Percentiles rank a stretch among this genome's conserved stretches.
These are phyloP conservation scores for Argentina silus DNA, from an alignment of 2,797 vertebrate species.

Conservation along the genomic window DNA sequence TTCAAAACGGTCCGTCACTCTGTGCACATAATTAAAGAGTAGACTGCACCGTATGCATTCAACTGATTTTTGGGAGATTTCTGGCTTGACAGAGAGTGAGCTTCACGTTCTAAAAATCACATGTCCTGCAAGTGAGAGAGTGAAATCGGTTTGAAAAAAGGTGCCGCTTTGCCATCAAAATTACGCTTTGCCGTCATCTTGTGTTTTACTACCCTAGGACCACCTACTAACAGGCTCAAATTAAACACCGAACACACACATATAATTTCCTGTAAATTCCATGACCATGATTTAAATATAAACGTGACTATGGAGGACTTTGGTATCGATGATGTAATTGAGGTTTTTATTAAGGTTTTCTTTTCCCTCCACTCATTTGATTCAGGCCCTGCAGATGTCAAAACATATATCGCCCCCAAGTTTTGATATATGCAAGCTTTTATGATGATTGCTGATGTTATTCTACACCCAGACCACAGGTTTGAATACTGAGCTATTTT, in stretches of 20 bases:
- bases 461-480: conserved; percentile 72
- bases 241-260: conserved; percentile 60
- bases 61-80: conserved; percentile 59
- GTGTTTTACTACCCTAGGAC: conserved; percentile 69
- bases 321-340: conserved; percentile 73
- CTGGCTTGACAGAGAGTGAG: conserved; percentile 51
- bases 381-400: conserved; percentile 65
- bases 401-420: conserved; percentile 60
- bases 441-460: conserved; percentile 72
- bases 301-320: conserved; percentile 43
- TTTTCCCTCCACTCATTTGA: conserved; percentile 57
- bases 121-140: conserved; percentile 4
- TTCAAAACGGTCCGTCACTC: conserved; percentile 63
- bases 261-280: conserved; percentile 65
- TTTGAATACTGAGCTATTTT: conserved; percentile 80
- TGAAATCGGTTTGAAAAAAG: neutral
- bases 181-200: conserved; percentile 59
- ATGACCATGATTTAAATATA: conserved; percentile 73
- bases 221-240: conserved; percentile 73
- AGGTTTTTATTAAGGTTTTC: conserved; percentile 66
- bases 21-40: conserved; percentile 72
- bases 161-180: conserved; percentile 30
- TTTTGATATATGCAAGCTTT: conserved; percentile 71
- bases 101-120: conserved; percentile 57
- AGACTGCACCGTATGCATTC: conserved; percentile 51